A percentile compares a stretch with the other conserved stretches of the same genome.
Evolutionary conservation across 2,113 vertebrate species (phyloP).

Genomic region (Egretta garzetta): DNA sequence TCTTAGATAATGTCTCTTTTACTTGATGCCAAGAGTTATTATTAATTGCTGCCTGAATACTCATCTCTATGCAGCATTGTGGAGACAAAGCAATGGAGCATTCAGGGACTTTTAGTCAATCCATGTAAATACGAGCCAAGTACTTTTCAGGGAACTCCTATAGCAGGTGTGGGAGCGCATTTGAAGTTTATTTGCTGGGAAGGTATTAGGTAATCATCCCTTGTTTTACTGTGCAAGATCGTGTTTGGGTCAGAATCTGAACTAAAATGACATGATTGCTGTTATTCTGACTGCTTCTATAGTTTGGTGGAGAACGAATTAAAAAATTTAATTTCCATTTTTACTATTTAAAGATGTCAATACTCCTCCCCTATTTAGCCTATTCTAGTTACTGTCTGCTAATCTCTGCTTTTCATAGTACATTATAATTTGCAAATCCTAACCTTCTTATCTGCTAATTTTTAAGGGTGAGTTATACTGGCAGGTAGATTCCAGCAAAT

Average conservation of each 20-base stretch:
- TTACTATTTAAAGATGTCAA: neutral
- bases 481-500: neutral
- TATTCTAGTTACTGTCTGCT: neutral
- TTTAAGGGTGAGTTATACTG: neutral
- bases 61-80: neutral
- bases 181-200: neutral
- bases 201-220: neutral
- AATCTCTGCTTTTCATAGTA: slow-evolving; percentile 8
- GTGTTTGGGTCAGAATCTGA: neutral
- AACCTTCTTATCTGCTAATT: neutral
- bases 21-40: neutral
- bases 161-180: neutral
- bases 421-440: slow-evolving; percentile 4
- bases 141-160: neutral
- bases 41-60: slow-evolving; percentile 8
- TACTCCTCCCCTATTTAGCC: neutral
- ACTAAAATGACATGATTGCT: neutral
- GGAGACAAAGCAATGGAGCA: neutral
- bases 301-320: neutral
- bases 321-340: neutral
- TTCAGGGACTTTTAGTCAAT: neutral
- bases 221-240: neutral
- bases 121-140: neutral
- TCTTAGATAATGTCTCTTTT: neutral
- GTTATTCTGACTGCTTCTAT: neutral